These are phyloP conservation scores for Cantharis lateralis DNA, from an alignment of 2,888 invertebrate genomes.

Conservation along the genomic window DNA sequence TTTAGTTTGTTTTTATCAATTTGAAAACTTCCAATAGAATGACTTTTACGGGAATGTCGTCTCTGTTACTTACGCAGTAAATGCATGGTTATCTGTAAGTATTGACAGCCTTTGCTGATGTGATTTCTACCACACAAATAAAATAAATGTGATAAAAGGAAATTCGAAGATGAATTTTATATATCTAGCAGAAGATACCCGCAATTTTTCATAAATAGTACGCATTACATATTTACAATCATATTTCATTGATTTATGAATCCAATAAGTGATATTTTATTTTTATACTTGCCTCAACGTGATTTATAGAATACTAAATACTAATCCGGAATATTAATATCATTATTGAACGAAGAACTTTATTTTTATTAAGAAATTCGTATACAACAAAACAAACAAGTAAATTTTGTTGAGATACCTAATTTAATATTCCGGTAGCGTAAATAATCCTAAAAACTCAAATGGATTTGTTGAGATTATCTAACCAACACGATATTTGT, in stretches of 20 bases:
- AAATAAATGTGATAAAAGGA: not conserved
- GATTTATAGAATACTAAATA: not conserved
- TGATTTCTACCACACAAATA: not conserved
- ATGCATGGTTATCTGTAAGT: not conserved
- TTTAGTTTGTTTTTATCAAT: not conserved
- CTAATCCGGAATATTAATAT: not conserved
- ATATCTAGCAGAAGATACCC: not conserved
- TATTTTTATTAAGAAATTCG: not conserved
- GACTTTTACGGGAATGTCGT: not conserved
- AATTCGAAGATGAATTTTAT: not conserved
- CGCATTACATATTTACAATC: not conserved
- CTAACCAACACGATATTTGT: conserved; percentile 1
- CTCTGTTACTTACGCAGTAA: not conserved
- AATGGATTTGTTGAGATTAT: conserved; percentile 11
- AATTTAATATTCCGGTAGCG: not conserved
- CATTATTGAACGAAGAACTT: not conserved
- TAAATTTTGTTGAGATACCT: not conserved
- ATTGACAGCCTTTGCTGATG: not conserved
- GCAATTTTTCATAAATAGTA: not conserved
- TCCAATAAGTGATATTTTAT: not conserved
- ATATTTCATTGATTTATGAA: not conserved
- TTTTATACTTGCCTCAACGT: not conserved
- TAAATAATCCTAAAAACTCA: conserved; percentile 1
- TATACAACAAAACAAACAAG: not conserved
- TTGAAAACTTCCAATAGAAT: not conserved